Evolutionary conservation across 2,888 invertebrate species (phyloP), one percentile per base, ranked within the genome.

Genomic region (Heterodera filipjevi): DNA sequence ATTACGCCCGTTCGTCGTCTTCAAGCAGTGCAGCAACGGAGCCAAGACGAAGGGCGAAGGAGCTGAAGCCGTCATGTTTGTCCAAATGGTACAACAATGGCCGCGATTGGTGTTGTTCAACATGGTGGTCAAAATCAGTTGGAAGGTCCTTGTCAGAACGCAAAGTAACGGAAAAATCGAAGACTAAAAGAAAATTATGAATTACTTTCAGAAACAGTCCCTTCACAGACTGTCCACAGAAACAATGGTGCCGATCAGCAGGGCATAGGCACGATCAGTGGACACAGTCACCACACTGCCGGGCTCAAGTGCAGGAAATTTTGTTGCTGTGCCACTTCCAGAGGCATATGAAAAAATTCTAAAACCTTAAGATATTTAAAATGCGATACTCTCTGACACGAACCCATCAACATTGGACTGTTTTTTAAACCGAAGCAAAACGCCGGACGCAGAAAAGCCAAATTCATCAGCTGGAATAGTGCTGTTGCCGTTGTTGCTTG

Each of bases 71-170:
- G 22, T 82, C 83, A 77, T 87, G 83, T 46, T 82, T 83, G 77
- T 87, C 87, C 27, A 87, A 71, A 77, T 84, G 82, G 73, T 82
- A 86, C 10, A 64, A 77, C 14, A 39, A n/a, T 22, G 39, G n/a
- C 19, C 27, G 3, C 19, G 12, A 44, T n/a, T n/a, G n/a, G n/a
- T n/a, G n/a, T n/a, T n/a, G n/a, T n/a, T n/a, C n/a, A n/a, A n/a
- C n/a, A n/a, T 68, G 27, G 49, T 76, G 16, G 5, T 64, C 35
- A n/a, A 30, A 12, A 16, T 66, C 46, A 2, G 64, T 49, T 3
- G 79, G 49, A 46, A 82, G 35, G n/a, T 59, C 22, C 44, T 82
- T 82, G 32, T 82, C 82, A 19, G 76, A 71, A 46, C 44, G 32
- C 39, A 82, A 33, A 5, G 53, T 66, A 6, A 82, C 71, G 39